phyloP scores from a whole-genome alignment of 1,140 invertebrate genomes.

The Magallana ariakensis region DNA sequence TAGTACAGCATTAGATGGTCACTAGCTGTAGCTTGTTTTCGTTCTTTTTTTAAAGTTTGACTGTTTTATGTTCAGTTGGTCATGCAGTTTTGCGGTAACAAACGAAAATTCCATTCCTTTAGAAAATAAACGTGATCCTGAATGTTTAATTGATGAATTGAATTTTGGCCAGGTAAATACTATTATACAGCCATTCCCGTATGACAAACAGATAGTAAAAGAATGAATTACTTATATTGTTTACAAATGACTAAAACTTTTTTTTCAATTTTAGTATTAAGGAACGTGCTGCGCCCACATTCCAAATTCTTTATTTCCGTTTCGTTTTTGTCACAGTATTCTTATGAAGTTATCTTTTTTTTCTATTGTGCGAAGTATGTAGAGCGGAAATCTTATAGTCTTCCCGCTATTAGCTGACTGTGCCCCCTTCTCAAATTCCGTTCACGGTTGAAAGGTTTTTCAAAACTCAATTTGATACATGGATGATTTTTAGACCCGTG shows the following conservation, averaged over 20 bases:
- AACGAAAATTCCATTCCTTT: too few species aligned
- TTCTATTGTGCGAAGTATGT: constrained; percentile 9
- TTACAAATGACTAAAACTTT: constrained; percentile 17
- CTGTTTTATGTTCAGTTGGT: too few species aligned
- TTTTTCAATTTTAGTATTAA: background rate
- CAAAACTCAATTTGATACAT: constrained; percentile 21
- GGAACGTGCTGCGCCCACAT: constrained; percentile 22
- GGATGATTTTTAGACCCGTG: constrained; percentile 2
- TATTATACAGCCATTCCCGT: background rate
- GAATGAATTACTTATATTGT: constrained; percentile 1
- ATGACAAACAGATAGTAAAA: background rate
- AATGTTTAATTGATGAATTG: too few species aligned
- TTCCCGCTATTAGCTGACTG: background rate
- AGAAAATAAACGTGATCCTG: too few species aligned
- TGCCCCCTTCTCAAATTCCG: constrained; percentile 20
- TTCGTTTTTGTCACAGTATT: constrained; percentile 17
- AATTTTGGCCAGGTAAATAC: too few species aligned
- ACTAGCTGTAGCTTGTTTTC: too few species aligned
- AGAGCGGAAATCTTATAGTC: constrained; percentile 1
- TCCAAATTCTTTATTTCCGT: background rate
- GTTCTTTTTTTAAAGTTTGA: too few species aligned
- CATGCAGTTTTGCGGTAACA: too few species aligned
- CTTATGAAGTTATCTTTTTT: background rate
- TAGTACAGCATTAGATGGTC: too few species aligned
- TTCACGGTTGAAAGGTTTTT: background rate